Base-by-base conservation (phyloP, 2,797 vertebrate genomes). In the Etheostoma perlongum region DNA sequence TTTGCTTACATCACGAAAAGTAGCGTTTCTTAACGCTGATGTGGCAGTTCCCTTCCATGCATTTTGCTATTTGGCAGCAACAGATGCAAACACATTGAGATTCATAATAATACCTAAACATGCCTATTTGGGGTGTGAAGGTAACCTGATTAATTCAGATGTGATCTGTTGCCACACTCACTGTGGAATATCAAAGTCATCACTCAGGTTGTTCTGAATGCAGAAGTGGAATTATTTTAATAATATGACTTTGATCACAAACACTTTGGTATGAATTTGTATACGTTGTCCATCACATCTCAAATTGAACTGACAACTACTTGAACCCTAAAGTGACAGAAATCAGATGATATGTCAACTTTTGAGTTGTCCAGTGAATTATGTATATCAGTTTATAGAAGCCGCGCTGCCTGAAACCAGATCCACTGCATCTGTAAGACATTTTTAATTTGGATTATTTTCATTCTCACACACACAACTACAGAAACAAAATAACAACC, bases 101-200 rank as follows among this genome's bases (percentile, higher is more conserved):
- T 42, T 68, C 23, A 51, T 30, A 30, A 30, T 30, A 30, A 30
- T 47, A 9, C 21, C 10, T 27, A 49, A 63, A 65, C 64, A 54
- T 48, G 65, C 36, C 12, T 54, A 21, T 67, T 33, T 21, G 11
- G 16, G 18, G 40, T 33, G 11, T 53, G 59, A 61, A 44, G 53
- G 74, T 72, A 77, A 66, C 52, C 33, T 83, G 71, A 83, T 85
- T 85, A 67, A 63, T 72, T 71, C 74, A 33, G 67, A 84, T 83
- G 61, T 60, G 71, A 81, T 85, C 60, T 72, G 71, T 40, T 67
- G 72, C 69, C 70, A 61, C 48, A 15, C 14, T 59, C n/a, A 11
- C 25, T 61, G 23, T 55, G 12, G 18, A 69, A 48, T 44, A 74
- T 42, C n/a, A 76, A 40, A 78, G 62, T 49, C 30, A 23, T 71